A percentile compares a stretch with the other conserved stretches of the same genome.
These are phyloP conservation scores for Eubasilissa splendida DNA, from an alignment of 2,888 invertebrate genomes.

Conservation along the genomic window DNA sequence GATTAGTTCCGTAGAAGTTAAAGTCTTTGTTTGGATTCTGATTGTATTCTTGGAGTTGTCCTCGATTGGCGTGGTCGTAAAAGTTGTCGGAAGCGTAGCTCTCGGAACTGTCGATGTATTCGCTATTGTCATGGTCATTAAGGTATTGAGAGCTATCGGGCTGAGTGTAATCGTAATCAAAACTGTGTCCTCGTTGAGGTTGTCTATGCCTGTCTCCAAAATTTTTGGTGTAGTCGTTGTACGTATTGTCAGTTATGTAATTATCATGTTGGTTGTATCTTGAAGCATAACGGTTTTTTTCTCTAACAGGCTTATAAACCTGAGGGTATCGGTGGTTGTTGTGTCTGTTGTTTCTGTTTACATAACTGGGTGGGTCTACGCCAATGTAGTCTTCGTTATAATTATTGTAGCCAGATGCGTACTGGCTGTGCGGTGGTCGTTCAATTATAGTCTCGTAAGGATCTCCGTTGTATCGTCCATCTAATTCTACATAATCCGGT, in stretches of 20 bases:
- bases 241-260: conserved; percentile 44
- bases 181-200: not conserved
- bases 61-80: not conserved
- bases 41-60: conserved; percentile 10
- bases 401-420: conserved; percentile 48
- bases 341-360: conserved; percentile 18
- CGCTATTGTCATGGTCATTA: conserved; percentile 2
- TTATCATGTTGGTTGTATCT: conserved; percentile 36
- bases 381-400: conserved; percentile 45
- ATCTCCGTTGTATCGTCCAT: not conserved
- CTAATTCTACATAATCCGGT: not conserved
- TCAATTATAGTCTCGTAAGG: conserved; percentile 18
- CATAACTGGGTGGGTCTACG: conserved; percentile 22
- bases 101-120: conserved; percentile 23
- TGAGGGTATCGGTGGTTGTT: not conserved
- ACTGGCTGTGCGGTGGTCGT: conserved; percentile 38
- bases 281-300: conserved; percentile 48
- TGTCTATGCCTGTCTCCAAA: conserved; percentile 9
- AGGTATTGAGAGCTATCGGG: not conserved
- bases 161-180: conserved; percentile 41
- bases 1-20: conserved; percentile 24
- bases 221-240: conserved; percentile 38
- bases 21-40: conserved; percentile 32
- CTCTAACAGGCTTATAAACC: not conserved
- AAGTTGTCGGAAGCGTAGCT: too few species aligned